Evolutionary conservation across 2,888 invertebrate genomes (phyloP).

Genomic region (Gymnosoma rotundatum): DNA sequence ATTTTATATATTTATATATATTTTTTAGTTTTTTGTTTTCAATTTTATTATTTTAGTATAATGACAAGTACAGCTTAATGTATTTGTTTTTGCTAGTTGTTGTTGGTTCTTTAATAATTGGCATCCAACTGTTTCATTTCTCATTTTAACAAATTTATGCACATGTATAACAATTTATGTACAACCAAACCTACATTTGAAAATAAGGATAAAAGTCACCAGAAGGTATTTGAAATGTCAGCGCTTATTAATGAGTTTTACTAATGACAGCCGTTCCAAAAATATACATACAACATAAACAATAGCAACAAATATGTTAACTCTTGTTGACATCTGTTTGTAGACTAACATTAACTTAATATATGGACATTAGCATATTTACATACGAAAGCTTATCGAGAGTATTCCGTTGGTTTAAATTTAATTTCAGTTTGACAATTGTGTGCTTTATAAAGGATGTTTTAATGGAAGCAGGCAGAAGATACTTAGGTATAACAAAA

Average conservation of each 20-base stretch:
- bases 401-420: background rate
- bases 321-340: background rate
- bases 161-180: background rate
- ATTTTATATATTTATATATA: slow-evolving; percentile 38
- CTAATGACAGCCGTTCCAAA: slow-evolving; percentile 48
- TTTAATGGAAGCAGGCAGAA: too few species aligned
- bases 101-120: slow-evolving; percentile 47
- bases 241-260: slow-evolving; percentile 64
- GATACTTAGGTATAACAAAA: too few species aligned
- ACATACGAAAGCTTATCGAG: background rate
- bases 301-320: background rate
- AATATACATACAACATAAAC: background rate
- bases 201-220: slow-evolving; percentile 24
- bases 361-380: background rate
- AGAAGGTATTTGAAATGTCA: slow-evolving; percentile 59
- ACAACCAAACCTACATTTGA: slow-evolving; percentile 34
- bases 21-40: slow-evolving; percentile 7
- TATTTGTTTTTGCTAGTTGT: slow-evolving; percentile 36
- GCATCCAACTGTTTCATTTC: slow-evolving; percentile 33
- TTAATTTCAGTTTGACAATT: background rate
- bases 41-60: slow-evolving; percentile 57
- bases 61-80: slow-evolving; percentile 67
- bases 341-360: background rate
- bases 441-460: background rate
- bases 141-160: slow-evolving; percentile 29